A percentile compares a stretch with the other conserved stretches of the same genome.
These are phyloP conservation scores for Neodiprion fabricii DNA, from an alignment of 1,140 invertebrate genomes.

Conservation along the genomic window DNA sequence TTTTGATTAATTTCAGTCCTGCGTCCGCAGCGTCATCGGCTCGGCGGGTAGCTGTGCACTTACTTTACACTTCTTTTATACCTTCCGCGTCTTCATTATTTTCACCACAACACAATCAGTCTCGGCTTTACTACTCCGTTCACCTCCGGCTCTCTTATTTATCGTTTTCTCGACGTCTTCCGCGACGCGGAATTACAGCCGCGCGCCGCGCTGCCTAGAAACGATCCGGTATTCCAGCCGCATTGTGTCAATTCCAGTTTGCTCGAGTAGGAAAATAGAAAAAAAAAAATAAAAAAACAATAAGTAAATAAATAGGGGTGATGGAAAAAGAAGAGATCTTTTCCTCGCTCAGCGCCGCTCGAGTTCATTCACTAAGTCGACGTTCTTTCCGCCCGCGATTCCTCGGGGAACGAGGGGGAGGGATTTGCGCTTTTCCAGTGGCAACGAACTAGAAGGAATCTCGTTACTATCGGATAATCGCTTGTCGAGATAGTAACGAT, in stretches of 20 bases:
- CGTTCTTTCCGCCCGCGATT: conserved; percentile 33
- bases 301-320: conserved; percentile 6
- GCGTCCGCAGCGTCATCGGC: too few species aligned
- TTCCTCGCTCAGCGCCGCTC: conserved; percentile 26
- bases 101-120: too few species aligned
- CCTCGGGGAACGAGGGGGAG: background rate
- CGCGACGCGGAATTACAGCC: conserved; percentile 19
- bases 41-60: too few species aligned
- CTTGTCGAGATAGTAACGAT: conserved; percentile 35
- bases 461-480: conserved; percentile 34
- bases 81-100: too few species aligned
- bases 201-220: conserved; percentile 31
- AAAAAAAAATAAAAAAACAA: conserved; percentile 18
- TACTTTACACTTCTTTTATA: too few species aligned
- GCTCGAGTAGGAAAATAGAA: conserved; percentile 15
- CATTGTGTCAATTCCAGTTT: conserved; percentile 47
- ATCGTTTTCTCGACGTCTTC: conserved; percentile 7
- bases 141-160: background rate
- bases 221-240: conserved; percentile 44
- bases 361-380: conserved; percentile 47
- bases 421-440: conserved; percentile 9
- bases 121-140: too few species aligned
- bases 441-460: conserved; percentile 32
- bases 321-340: conserved; percentile 21
- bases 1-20: too few species aligned